A percentile compares a stretch with the other conserved stretches of the same genome.
These are phyloP conservation scores for Gymnocypris eckloni DNA, from an alignment of 2,797 vertebrate genomes.

Conservation along the genomic window DNA sequence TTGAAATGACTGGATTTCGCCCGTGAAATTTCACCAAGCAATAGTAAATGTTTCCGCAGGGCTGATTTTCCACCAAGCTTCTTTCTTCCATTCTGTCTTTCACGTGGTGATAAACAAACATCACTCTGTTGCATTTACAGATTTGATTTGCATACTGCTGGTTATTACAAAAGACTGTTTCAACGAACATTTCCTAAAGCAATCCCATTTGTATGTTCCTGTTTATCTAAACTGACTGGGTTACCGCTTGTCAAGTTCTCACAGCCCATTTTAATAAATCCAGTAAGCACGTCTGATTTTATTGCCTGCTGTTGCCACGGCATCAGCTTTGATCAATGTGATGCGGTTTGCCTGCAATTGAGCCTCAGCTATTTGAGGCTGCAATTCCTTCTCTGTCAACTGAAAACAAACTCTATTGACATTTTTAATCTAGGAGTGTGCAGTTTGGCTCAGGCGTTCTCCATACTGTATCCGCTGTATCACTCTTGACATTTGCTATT, in stretches of 20 bases:
- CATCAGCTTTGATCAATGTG: conserved; percentile 52
- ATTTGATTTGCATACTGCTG: conserved; percentile 24
- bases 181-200: conserved; percentile 19
- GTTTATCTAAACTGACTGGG: conserved; percentile 34
- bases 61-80: conserved; percentile 12
- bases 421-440: conserved; percentile 54
- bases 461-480: conserved; percentile 44
- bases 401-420: conserved; percentile 58
- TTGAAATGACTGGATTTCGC: background rate
- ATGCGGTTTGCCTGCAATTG: conserved; percentile 37
- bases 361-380: conserved; percentile 47
- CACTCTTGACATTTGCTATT: conserved; percentile 57
- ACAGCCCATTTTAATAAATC: conserved; percentile 41
- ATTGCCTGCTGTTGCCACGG: conserved; percentile 41
- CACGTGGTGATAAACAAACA: background rate
- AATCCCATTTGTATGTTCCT: conserved; percentile 35
- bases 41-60: background rate
- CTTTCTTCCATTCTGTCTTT: conserved; percentile 1
- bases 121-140: background rate
- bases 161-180: conserved; percentile 20
- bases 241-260: conserved; percentile 29
- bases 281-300: conserved; percentile 52
- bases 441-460: conserved; percentile 42
- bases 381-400: conserved; percentile 47
- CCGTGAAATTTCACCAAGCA: background rate